phyloP scores from a whole-genome alignment of 2,113 vertebrate species.

The Leucoraja erinaceus region DNA sequence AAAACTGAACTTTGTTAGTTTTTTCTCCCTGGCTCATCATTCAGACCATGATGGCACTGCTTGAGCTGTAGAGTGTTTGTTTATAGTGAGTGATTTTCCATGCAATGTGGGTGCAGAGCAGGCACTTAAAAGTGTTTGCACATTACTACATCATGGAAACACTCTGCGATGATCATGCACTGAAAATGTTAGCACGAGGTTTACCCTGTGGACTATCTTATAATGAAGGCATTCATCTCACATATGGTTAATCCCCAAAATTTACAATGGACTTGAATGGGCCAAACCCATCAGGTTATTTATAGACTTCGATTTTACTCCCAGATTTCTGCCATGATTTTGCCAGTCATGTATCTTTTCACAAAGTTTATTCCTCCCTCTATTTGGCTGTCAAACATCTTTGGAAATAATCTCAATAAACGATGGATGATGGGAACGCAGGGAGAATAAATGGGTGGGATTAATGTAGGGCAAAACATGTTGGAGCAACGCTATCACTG shows the following conservation, averaged over 20 bases:
- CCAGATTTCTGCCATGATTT: neutral
- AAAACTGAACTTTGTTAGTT: neutral
- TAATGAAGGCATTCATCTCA: neutral
- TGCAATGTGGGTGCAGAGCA: neutral
- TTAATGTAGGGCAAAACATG: too few relatives aligned
- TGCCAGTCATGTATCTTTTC: neutral
- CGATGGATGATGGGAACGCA: too few relatives aligned
- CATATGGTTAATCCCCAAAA: neutral
- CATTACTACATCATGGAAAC: neutral
- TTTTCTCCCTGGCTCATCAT: neutral
- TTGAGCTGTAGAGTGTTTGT: neutral
- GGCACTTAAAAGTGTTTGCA: neutral
- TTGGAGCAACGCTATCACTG: too few relatives aligned
- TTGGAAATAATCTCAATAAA: too few relatives aligned
- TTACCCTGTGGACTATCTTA: neutral
- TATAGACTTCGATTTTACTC: neutral
- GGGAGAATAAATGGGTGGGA: too few relatives aligned
- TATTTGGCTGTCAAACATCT: neutral
- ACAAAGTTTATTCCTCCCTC: neutral
- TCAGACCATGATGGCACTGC: neutral
- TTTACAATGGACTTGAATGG: neutral
- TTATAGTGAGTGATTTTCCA: neutral
- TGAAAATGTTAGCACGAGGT: neutral
- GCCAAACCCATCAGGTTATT: neutral
- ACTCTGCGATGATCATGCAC: neutral